A percentile compares a stretch with the other conserved stretches of the same genome.
Conservation (phyloP, 2,888 invertebrate genomes). For the Temnothorax unifasciatus region DNA sequence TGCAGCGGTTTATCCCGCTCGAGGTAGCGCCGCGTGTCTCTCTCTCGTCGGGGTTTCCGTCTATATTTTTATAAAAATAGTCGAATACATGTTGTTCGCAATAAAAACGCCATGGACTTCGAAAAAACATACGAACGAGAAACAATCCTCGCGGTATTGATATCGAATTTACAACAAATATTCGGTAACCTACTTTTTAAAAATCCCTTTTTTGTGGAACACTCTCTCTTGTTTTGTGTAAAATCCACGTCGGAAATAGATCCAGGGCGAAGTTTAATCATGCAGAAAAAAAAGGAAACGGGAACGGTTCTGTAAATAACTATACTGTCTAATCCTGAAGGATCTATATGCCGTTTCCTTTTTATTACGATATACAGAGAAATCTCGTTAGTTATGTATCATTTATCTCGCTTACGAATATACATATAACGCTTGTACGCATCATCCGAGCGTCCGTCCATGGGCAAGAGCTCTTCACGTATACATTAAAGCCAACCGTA, state of each 20-base stretch:
- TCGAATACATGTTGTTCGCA: constrained; percentile 42
- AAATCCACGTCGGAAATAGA: constrained; percentile 24
- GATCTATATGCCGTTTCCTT: not conserved
- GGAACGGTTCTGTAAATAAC: not conserved
- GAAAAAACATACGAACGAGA: constrained; percentile 51
- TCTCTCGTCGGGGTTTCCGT: constrained; percentile 43
- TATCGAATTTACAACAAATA: constrained; percentile 55
- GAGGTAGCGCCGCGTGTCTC: constrained; percentile 22
- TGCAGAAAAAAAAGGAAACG: not conserved
- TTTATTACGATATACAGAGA: not conserved
- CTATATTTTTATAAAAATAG: constrained; percentile 54
- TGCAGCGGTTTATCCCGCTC: constrained; percentile 34
- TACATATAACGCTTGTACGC: constrained; percentile 30
- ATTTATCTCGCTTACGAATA: constrained; percentile 11
- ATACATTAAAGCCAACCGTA: constrained; percentile 72
- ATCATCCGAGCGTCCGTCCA: constrained; percentile 58
- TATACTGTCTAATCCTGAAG: not conserved
- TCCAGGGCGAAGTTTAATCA: constrained; percentile 35
- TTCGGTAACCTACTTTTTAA: constrained; percentile 52
- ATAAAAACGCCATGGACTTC: constrained; percentile 50
- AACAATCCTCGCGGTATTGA: constrained; percentile 46
- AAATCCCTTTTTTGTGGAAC: constrained; percentile 29
- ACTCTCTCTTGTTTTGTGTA: constrained; percentile 1
- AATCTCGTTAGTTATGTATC: not conserved
- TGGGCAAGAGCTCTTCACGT: constrained; percentile 60